These are phyloP conservation scores for Ambastaia sidthimunki DNA, from an alignment of 2,797 vertebrate genomes.

Conservation along the genomic window DNA sequence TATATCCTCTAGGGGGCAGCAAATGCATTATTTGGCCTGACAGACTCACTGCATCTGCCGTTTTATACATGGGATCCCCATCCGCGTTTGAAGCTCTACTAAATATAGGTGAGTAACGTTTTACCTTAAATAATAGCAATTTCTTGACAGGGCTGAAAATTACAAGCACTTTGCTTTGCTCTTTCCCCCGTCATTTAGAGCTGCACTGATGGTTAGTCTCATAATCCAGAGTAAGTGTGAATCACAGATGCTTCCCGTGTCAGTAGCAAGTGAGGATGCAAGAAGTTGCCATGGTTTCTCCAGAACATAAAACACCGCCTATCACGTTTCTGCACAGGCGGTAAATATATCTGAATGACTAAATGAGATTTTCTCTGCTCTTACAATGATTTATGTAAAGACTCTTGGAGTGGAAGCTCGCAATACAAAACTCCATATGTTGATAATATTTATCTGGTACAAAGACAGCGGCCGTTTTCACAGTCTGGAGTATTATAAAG, in stretches of 20 bases:
- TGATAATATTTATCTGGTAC: too few relatives aligned
- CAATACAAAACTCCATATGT: too few relatives aligned
- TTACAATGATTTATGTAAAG: neutral
- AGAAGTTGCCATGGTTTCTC: conserved; percentile 52
- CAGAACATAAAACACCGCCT: neutral
- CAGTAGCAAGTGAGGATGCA: conserved; percentile 10
- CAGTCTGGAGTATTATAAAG: too few relatives aligned
- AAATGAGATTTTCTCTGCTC: neutral
- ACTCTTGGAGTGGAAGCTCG: neutral
- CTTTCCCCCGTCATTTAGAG: neutral
- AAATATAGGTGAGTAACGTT: neutral
- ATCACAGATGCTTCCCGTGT: conserved; percentile 8
- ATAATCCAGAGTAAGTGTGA: conserved; percentile 13
- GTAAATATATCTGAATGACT: conserved; percentile 17
- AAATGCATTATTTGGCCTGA: neutral
- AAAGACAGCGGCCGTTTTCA: too few relatives aligned
- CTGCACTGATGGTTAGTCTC: neutral
- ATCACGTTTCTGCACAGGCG: conserved; percentile 33
- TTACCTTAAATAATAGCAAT: neutral
- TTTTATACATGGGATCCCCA: neutral
- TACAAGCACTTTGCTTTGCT: neutral
- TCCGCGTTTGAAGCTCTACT: neutral
- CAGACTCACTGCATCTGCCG: too few relatives aligned
- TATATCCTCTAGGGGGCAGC: conserved; percentile 35
- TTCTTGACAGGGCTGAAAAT: neutral